Conservation (phyloP, 2,113 vertebrate species). For the Boleophthalmus pectinirostris region DNA sequence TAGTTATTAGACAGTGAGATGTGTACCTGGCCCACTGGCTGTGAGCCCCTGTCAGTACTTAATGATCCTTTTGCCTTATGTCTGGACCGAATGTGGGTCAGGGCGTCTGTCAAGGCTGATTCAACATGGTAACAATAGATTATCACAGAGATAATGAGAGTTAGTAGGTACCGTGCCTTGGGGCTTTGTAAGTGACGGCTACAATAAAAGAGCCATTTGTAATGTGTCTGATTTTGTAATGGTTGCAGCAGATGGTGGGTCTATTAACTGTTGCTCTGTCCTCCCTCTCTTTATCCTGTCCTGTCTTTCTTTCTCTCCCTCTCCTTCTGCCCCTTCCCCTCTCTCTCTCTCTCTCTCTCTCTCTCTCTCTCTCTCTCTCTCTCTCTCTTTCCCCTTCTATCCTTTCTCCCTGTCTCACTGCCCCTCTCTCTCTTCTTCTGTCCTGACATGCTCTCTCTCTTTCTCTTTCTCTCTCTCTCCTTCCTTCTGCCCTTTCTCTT, state of each 20-base stretch:
- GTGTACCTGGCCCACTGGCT: slow-evolving; percentile 42
- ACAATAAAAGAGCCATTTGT: neutral
- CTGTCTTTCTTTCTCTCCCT: too few relatives aligned
- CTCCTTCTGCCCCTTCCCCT: too few relatives aligned
- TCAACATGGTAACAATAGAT: slow-evolving; percentile 17
- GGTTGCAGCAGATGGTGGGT: neutral
- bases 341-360: too few relatives aligned
- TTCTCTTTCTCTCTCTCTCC: too few relatives aligned
- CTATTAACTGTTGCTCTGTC: neutral
- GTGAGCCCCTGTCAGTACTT: slow-evolving; percentile 49
- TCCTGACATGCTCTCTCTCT: too few relatives aligned
- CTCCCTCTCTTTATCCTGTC: too few relatives aligned
- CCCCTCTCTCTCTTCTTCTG: too few relatives aligned
- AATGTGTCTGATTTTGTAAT: neutral
- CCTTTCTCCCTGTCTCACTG: too few relatives aligned
- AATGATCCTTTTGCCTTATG: slow-evolving; percentile 39
- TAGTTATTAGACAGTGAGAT: slow-evolving; percentile 25
- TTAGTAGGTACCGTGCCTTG: neutral
- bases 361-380: neutral
- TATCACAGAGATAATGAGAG: slow-evolving; percentile 19
- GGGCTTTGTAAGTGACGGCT: neutral
- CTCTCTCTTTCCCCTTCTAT: too few relatives aligned
- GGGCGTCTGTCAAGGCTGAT: slow-evolving; percentile 19
- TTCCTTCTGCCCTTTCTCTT: too few relatives aligned
- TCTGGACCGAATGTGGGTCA: slow-evolving; percentile 51